A percentile compares a stretch with the other conserved stretches of the same genome.
Conservation (phyloP, 2,888 invertebrate genomes). For the Cheilosia variabilis region DNA sequence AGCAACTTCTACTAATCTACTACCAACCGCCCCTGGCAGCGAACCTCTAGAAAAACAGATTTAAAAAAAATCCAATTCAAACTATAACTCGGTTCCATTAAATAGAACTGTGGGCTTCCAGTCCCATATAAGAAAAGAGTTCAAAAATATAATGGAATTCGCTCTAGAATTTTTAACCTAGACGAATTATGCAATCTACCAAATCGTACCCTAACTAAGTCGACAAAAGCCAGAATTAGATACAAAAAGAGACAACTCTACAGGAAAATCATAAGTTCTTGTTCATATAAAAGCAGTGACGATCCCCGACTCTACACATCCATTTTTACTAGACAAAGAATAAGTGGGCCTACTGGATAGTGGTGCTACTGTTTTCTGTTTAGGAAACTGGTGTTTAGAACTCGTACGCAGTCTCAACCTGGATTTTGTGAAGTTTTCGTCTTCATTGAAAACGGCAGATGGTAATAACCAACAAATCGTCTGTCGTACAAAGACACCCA, state of each 20-base stretch:
- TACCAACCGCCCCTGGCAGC: not conserved
- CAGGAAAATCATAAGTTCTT: too few species aligned
- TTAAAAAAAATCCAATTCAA: not conserved
- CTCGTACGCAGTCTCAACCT: not conserved
- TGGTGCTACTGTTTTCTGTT: too few species aligned
- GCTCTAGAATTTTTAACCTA: not conserved
- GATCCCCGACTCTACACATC: too few species aligned
- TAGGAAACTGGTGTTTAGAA: too few species aligned
- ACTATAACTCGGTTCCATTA: not conserved
- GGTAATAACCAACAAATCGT: slow-evolving; percentile 19
- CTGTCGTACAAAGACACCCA: slow-evolving; percentile 15
- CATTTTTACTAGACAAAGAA: too few species aligned
- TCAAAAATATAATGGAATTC: slow-evolving; percentile 9
- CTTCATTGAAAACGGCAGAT: slow-evolving; percentile 10
- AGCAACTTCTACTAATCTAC: not conserved
- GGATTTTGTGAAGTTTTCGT: not conserved
- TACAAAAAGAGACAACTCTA: too few species aligned
- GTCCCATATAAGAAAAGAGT: slow-evolving; percentile 8
- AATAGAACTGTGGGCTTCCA: not conserved
- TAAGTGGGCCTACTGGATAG: too few species aligned
- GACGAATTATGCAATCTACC: too few species aligned
- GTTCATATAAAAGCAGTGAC: too few species aligned
- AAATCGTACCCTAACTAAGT: too few species aligned
- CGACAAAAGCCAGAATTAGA: too few species aligned
- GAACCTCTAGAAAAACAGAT: not conserved